Evolutionary conservation across 2,888 invertebrate genomes (phyloP), one percentile per base, ranked within the genome.

Genomic region (Drosophila prolongata): DNA sequence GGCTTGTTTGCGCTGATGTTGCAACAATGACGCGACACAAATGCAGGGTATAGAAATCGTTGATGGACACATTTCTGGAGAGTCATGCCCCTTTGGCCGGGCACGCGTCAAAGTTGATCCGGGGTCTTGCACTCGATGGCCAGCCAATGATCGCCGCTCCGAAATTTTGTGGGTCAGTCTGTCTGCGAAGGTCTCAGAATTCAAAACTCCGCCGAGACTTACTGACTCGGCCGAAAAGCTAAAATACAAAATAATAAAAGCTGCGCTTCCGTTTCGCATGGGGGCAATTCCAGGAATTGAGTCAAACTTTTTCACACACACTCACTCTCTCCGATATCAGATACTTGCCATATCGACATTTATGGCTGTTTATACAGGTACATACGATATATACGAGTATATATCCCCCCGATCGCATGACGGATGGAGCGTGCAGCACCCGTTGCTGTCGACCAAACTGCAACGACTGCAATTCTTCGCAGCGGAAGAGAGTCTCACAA

Each of bases 1-100:
- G 30, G 64, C 67, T 60, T 74, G 66, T 66, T 64, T 50, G 58
- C 56, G 61, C 75, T 83, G 78, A 83, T 85, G 85, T 83, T 90
- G 88, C 90, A 89, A 82, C 80, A 80, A 89, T 90, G 90, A 90
- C 88, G 79, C 73, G 85, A 72, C 78, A 87, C 81, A 81, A 87
- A 70, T 38, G 53, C 38, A 27, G 34, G 49, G 62, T 55, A 77
- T 49, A 69, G 59, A 75, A 83, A 71, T 84, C 85, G 79, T 62
- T 78, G 67, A 77, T 62, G 64, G 62, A 54, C 65, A 57, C 46
- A 57, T 67, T 66, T 66, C 42, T 59, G 44, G 13, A 34, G 27
- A 69, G 83, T 83, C 82, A 83, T 77, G 78, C 57, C 57, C 40
- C 78, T 44, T 44, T 49, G 73, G 38, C 56, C 49, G 52, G 83